Conservation (phyloP, 2,113 vertebrate species). For the Eulacestoma nigropectus region DNA sequence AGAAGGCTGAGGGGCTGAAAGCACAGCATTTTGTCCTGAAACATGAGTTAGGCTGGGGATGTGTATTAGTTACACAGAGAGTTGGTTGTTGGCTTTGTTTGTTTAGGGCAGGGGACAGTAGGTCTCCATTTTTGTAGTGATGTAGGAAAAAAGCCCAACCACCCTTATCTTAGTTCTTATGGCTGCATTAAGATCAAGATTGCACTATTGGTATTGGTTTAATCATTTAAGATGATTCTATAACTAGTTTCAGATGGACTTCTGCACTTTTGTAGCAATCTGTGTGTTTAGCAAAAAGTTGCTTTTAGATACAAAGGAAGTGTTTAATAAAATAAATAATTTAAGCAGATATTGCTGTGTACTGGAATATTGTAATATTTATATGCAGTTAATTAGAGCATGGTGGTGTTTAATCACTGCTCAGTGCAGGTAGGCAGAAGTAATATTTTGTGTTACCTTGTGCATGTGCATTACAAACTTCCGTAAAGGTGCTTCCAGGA, state of each 20-base stretch:
- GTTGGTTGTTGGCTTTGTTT: not conserved
- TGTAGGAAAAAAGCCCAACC: accelerated
- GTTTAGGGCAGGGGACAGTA: not conserved
- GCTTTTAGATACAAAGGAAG: not conserved
- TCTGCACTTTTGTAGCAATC: not conserved
- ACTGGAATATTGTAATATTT: not conserved
- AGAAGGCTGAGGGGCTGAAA: not conserved
- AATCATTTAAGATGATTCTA: not conserved
- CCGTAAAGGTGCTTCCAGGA: not conserved
- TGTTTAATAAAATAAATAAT: not conserved
- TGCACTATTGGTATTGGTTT: not conserved
- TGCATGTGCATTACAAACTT: not conserved
- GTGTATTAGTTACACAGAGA: not conserved
- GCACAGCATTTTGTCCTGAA: not conserved
- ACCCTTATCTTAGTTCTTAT: not conserved
- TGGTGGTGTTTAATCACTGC: not conserved
- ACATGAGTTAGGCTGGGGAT: not conserved
- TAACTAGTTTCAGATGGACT: not conserved
- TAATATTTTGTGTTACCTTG: not conserved
- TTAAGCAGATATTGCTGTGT: not conserved
- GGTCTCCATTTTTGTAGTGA: not conserved
- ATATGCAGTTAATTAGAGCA: not conserved
- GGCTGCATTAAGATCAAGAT: not conserved
- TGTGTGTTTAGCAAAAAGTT: not conserved
- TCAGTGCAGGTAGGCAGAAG: not conserved